Percentiles rank a stretch among this genome's conserved stretches.
phyloP scores from a whole-genome alignment of 2,797 vertebrate species.

The Peromyscus eremicus region DNA sequence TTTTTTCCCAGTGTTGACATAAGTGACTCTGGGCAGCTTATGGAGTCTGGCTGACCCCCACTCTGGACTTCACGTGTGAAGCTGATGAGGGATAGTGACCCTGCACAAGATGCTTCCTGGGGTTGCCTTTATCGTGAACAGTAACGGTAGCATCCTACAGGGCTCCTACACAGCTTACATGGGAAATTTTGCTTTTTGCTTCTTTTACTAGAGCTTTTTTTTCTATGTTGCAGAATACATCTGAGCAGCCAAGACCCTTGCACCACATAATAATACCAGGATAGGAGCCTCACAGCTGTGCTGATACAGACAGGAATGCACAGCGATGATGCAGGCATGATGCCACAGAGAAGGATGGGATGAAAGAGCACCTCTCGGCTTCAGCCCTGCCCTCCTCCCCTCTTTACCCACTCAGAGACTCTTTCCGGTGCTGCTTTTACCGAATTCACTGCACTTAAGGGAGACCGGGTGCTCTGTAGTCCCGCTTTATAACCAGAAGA shows the following conservation, averaged over 20 bases:
- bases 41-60: not conserved
- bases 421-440: not conserved
- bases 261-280: not conserved
- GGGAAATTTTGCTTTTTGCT: not conserved
- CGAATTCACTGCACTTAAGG: not conserved
- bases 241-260: not conserved
- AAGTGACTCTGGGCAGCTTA: accelerated
- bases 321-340: accelerated
- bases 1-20: too few species aligned
- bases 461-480: not conserved
- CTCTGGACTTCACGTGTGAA: not conserved
- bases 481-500: constrained; percentile 22
- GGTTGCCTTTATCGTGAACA: accelerated
- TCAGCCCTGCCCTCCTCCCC: too few species aligned
- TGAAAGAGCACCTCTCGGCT: accelerated
- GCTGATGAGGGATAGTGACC: accelerated
- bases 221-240: not conserved
- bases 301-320: accelerated
- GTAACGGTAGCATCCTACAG: accelerated
- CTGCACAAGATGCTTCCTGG: accelerated
- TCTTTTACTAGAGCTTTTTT: not conserved
- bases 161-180: too few species aligned
- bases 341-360: accelerated
- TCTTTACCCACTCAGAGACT: not conserved
- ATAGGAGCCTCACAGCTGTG: accelerated